Conservation (phyloP, 1,140 invertebrate genomes). For the Rhyacophila brunnea region DNA sequence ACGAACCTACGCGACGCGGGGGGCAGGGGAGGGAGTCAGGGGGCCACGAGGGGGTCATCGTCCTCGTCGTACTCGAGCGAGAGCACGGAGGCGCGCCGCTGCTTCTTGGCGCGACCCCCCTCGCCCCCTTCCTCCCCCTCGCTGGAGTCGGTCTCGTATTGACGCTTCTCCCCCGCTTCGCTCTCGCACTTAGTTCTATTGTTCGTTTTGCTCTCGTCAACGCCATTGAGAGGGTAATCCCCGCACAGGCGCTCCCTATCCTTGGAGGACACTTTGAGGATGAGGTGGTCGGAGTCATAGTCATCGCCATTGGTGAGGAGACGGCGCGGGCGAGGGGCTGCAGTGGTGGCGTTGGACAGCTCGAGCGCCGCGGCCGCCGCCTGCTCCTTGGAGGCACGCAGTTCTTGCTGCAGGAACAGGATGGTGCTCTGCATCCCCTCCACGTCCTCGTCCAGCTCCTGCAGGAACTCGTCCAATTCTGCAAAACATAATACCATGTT, state of each 20-base stretch:
- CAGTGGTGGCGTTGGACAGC: constrained; percentile 9
- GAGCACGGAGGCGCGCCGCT: constrained; percentile 65
- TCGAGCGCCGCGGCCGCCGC: constrained; percentile 34
- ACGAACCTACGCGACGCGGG: no score
- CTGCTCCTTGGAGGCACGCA: constrained; percentile 73
- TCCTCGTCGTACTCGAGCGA: constrained; percentile 72
- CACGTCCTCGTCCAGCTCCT: constrained; percentile 95
- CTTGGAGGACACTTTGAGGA: constrained; percentile 33
- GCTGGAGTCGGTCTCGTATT: constrained; percentile 50
- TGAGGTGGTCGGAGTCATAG: constrained; percentile 33
- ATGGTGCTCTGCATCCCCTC: constrained; percentile 98
- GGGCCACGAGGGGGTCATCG: constrained; percentile 52
- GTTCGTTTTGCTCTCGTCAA: constrained; percentile 44
- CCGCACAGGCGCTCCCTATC: constrained; percentile 26
- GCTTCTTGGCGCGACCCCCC: constrained; percentile 53
- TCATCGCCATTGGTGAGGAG: constrained; percentile 25
- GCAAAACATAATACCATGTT: constrained; percentile 37
- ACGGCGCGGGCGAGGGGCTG: neutral
- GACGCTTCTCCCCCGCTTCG: constrained; percentile 44
- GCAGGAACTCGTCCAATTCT: constrained; percentile 94
- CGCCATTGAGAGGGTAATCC: constrained; percentile 39
- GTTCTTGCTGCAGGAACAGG: constrained; percentile 88
- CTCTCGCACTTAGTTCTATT: constrained; percentile 38
- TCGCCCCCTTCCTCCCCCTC: constrained; percentile 48
- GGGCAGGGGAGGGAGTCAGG: constrained; percentile 11